Conservation (phyloP, 1,140 invertebrate genomes). For the Drosophila virilis region DNA sequence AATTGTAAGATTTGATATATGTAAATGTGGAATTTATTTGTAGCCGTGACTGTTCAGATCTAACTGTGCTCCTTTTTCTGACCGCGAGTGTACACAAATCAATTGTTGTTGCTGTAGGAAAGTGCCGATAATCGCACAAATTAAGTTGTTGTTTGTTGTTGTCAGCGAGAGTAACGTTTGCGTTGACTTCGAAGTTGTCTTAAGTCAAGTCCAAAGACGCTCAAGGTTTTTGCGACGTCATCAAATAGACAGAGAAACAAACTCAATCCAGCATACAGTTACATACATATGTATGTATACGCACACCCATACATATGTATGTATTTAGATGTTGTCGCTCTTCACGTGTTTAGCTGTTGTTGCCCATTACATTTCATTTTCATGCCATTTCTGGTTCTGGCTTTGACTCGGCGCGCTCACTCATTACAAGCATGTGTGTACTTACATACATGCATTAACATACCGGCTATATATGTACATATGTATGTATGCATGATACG, state of each 20-base stretch:
- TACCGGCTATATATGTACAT: slow-evolving; percentile 27
- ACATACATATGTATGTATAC: slow-evolving; percentile 7
- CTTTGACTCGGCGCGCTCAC: slow-evolving; percentile 47
- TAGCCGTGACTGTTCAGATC: neutral
- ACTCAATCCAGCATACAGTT: slow-evolving; percentile 9
- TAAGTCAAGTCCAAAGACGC: slow-evolving; percentile 14
- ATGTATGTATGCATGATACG: slow-evolving; percentile 21
- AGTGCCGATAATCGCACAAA: slow-evolving; percentile 63
- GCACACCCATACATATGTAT: slow-evolving; percentile 13
- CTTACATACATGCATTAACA: slow-evolving; percentile 45
- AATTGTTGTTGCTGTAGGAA: slow-evolving; percentile 25
- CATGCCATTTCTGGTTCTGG: slow-evolving; percentile 75
- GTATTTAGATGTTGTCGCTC: slow-evolving; percentile 38
- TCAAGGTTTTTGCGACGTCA: slow-evolving; percentile 55
- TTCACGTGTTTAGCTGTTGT: slow-evolving; percentile 25
- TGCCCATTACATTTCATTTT: slow-evolving; percentile 72
- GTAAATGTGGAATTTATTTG: neutral
- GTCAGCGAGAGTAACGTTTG: slow-evolving; percentile 5
- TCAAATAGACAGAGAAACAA: slow-evolving; percentile 21
- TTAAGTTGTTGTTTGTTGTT: slow-evolving; percentile 51
- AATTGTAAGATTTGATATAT: neutral
- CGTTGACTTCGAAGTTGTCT: slow-evolving; percentile 8
- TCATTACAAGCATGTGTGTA: slow-evolving; percentile 63
- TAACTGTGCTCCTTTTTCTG: slow-evolving; percentile 8
- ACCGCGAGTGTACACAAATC: slow-evolving; percentile 22